Evolutionary conservation across 2,113 vertebrate species (phyloP).

Genomic region (Ptilonorhynchus violaceus): DNA sequence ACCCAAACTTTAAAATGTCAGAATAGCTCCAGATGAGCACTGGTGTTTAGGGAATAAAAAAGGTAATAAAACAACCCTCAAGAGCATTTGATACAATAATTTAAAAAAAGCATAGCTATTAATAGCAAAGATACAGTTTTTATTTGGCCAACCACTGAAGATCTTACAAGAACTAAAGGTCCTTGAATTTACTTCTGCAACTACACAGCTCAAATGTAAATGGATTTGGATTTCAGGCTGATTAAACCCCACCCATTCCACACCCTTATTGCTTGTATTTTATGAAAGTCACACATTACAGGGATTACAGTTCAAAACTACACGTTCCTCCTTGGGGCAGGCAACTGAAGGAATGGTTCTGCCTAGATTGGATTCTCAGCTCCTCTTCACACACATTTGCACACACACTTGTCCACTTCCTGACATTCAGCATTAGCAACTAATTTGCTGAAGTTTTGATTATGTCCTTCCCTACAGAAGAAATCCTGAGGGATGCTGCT

Average conservation of each 20-base stretch:
- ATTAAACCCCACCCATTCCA: background rate
- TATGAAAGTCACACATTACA: background rate
- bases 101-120: background rate
- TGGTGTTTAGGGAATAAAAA: background rate
- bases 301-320: background rate
- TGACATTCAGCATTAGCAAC: background rate
- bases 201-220: background rate
- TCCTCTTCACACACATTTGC: background rate
- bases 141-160: background rate
- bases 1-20: background rate
- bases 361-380: background rate
- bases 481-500: background rate
- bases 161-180: background rate
- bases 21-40: background rate
- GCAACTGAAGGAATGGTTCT: background rate
- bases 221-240: background rate
- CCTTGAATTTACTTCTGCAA: background rate
- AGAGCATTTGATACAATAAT: background rate
- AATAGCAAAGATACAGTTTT: accelerated
- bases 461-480: background rate
- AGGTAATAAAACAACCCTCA: background rate
- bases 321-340: background rate
- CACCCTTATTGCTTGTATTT: background rate
- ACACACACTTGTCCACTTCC: background rate
- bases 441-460: background rate